Evolutionary conservation across 1,140 invertebrate genomes (phyloP), one percentile per base, ranked within the genome.

Genomic region (Heliconius congener): DNA sequence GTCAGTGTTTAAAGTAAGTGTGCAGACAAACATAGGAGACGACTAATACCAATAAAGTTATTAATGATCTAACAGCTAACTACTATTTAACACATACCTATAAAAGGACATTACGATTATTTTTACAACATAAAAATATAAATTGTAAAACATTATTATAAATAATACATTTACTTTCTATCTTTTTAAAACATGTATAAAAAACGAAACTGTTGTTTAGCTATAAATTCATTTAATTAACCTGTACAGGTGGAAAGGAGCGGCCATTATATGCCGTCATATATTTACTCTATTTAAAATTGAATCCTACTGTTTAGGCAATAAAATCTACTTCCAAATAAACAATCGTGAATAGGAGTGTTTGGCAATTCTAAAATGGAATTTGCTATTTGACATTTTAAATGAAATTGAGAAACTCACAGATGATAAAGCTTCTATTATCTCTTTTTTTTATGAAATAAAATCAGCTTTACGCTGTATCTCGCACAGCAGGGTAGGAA

Each of bases 211-310:
- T 78, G 73, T 79, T 81, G 76, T 83, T 71, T 77, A 76, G 74
- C 80, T 72, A 77, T 81, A 79, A 83, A 79, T 81, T 71, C 27
- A 79, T 81, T 83, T 83, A 79, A 83, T 78, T 83, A 79, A 60
- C 60, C 74, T 19, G 79, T 39, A 83, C 79, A 79, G 82, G 79
- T 83, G 79, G 73, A 82, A 79, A 78, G 82, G 82, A 70, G 82
- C 55, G 82, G 79, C 71, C 46, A 39, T 57, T 18, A 79, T 50
- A 23, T 80, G 74, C 76, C 74, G 37, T 76, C 79, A 80, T 42
- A 23, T 0, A 73, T 23, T 60, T 52, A 66, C 9, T 39, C 11
- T 30, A 80, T 46, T 52, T n/a, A 23, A 78, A 78, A 71, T 66
- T 71, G 13, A 77, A 73, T 66, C 30, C 72, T 74, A 75, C 9